A percentile compares a stretch with the other conserved stretches of the same genome.
phyloP scores from a whole-genome alignment of 2,113 vertebrate species.

The Haemorhous mexicanus region DNA sequence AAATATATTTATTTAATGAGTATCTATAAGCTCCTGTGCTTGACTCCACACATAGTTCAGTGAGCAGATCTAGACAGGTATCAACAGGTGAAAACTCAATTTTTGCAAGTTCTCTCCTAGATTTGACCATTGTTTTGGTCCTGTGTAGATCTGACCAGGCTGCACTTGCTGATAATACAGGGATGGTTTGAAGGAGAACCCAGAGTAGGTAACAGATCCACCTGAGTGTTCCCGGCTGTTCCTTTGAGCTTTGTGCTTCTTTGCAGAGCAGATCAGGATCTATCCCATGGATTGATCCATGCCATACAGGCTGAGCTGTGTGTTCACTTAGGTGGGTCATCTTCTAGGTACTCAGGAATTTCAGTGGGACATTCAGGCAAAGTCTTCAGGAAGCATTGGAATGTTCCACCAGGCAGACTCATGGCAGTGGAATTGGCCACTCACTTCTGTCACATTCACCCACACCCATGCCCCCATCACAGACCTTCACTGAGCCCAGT shows the following conservation, averaged over 20 bases:
- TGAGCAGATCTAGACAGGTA: background rate
- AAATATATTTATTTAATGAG: background rate
- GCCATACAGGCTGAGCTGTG: background rate
- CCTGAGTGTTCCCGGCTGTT: background rate
- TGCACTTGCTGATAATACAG: background rate
- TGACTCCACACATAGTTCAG: background rate
- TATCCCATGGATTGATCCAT: too few species aligned
- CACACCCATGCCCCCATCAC: too few species aligned
- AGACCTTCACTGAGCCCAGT: background rate
- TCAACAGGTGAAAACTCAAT: background rate
- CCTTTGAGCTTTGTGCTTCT: background rate
- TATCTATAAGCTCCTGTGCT: background rate
- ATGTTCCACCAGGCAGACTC: background rate
- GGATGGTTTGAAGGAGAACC: background rate
- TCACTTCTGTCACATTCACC: background rate
- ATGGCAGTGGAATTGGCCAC: background rate
- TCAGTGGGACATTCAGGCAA: background rate
- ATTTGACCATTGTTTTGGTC: background rate
- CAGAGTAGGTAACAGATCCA: background rate
- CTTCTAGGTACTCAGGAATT: background rate
- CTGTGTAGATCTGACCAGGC: background rate
- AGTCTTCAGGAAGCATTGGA: background rate
- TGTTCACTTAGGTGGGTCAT: background rate
- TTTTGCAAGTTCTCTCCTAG: background rate
- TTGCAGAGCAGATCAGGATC: background rate